Evolutionary conservation across 2,113 vertebrate species (phyloP).

Genomic region (chimpanzee (Pan troglodytes)): DNA sequence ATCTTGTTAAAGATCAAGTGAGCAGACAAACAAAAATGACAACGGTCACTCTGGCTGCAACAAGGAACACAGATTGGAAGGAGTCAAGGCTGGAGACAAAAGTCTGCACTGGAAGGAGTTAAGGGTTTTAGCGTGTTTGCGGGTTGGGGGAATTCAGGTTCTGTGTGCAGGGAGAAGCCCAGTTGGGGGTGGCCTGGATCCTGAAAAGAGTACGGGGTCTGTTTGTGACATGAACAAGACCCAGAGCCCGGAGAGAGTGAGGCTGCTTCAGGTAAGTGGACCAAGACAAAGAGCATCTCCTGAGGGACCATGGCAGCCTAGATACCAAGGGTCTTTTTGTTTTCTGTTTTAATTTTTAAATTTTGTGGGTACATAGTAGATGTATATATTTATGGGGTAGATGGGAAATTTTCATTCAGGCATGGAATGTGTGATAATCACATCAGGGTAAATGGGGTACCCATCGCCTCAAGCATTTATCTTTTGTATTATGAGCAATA

Average conservation of each 20-base stretch:
- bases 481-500: no score
- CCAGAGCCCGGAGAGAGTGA: not conserved
- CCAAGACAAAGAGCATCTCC: no score
- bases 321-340: not conserved
- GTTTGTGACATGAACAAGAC: not conserved
- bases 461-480: no score
- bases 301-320: accelerated
- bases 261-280: not conserved
- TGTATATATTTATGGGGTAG: no score
- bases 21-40: not conserved
- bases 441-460: no score
- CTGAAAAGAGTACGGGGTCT: not conserved
- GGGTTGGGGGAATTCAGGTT: not conserved
- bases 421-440: no score
- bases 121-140: not conserved
- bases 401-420: no score
- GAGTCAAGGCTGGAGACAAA: not conserved
- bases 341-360: not conserved
- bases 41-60: not conserved
- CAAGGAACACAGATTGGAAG: not conserved
- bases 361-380: not conserved
- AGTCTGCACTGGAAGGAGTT: not conserved
- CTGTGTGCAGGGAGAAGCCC: not conserved
- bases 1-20: slow-evolving; percentile 71
- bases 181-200: not conserved